Conservation (phyloP, 2,888 invertebrate genomes). For the Tanypteryx hageni region DNA sequence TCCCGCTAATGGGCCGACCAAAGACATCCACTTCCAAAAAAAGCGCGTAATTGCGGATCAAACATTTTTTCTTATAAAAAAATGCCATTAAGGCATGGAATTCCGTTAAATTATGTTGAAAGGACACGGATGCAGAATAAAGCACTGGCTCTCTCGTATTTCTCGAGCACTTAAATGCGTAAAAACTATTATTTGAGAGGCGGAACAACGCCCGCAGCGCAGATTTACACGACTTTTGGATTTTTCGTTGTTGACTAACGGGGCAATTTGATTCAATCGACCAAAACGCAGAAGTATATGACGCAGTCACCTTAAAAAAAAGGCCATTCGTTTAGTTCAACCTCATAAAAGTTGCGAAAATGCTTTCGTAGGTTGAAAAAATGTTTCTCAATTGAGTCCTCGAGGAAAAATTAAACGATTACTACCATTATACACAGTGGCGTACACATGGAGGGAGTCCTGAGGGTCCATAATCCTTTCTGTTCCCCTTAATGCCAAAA, state of each 20-base stretch:
- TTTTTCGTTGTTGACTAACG: not conserved
- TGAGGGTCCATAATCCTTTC: no score
- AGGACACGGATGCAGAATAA: not conserved
- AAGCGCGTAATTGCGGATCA: slow-evolving; percentile 6
- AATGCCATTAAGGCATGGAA: not conserved
- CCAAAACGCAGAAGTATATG: not conserved
- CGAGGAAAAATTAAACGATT: no score
- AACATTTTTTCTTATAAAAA: not conserved
- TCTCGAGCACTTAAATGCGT: not conserved
- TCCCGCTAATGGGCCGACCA: not conserved
- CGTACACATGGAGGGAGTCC: no score
- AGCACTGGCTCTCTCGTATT: slow-evolving; percentile 1
- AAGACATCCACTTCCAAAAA: not conserved
- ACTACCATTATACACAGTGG: no score
- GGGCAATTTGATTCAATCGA: not conserved
- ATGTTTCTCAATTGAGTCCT: no score
- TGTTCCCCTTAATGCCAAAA: no score
- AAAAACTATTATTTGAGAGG: not conserved
- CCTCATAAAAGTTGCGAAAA: no score
- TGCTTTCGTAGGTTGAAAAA: no score
- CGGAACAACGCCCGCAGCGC: not conserved
- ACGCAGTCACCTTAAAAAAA: not conserved
- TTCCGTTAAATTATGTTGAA: not conserved
- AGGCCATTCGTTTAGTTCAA: not conserved
- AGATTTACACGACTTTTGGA: not conserved